phyloP scores from a whole-genome alignment of 2,888 invertebrate species.

The Parnassius smintheus region DNA sequence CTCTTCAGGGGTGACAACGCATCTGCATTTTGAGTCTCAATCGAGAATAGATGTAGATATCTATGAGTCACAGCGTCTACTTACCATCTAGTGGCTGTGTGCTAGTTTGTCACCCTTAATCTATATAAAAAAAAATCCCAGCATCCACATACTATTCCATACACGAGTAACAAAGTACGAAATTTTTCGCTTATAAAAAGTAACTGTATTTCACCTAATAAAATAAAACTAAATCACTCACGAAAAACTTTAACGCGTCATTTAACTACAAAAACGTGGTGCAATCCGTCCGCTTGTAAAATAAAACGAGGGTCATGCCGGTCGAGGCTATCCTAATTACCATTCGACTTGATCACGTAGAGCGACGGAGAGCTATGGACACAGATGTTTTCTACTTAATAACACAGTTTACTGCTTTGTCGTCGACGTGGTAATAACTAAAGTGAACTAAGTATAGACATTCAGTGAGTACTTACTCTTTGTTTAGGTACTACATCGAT shows the following conservation, averaged over 20 bases:
- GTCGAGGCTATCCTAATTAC: conserved; percentile 35
- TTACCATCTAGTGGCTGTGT: too few relatives aligned
- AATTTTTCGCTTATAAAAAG: conserved; percentile 27
- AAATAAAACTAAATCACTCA: conserved; percentile 40
- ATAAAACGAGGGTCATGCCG: conserved; percentile 28
- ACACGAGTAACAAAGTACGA: background rate
- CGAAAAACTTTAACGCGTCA: conserved; percentile 34
- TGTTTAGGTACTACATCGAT: too few relatives aligned
- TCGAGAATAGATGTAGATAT: too few relatives aligned
- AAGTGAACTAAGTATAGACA: conserved; percentile 1
- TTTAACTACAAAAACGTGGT: conserved; percentile 35
- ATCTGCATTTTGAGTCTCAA: too few relatives aligned
- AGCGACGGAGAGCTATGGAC: conserved; percentile 27
- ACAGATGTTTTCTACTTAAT: conserved; percentile 39
- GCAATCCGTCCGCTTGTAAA: conserved; percentile 30
- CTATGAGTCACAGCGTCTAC: too few relatives aligned
- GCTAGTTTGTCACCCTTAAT: too few relatives aligned
- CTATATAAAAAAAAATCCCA: background rate
- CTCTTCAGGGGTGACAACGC: too few relatives aligned
- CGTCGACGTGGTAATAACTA: conserved; percentile 27
- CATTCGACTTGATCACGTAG: conserved; percentile 40
- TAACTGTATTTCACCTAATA: conserved; percentile 28
- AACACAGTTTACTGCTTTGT: conserved; percentile 34
- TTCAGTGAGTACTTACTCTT: background rate
- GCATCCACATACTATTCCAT: background rate